Evolutionary conservation across 1,140 invertebrate species (phyloP), one percentile per base, ranked within the genome.

Genomic region (Saccostrea cuccullata): DNA sequence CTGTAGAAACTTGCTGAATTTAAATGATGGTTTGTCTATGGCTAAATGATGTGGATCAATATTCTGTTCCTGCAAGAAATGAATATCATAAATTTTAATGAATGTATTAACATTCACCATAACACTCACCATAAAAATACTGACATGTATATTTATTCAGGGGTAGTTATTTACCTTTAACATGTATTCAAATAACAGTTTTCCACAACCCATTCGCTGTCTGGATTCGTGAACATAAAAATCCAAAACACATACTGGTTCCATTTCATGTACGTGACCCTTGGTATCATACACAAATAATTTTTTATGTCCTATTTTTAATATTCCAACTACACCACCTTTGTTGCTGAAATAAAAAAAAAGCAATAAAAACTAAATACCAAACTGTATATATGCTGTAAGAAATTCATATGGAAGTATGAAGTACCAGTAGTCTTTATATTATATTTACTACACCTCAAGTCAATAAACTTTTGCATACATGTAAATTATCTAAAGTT

Each of bases 21-120:
- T 98, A 55, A 97, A 96, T 0, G 98, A 98, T 0, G 98, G 98
- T 85, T 97, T 96, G 94, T 99, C 98, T 89, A 99, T 97, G 0
- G 98, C 98, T 87, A 98, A 95, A 94, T 98, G 96, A 0, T 96
- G 94, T 0, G 97, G 96, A 40, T 94, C 94, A 23, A 97, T 95
- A 89, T 97, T 96, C 94, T 97, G 96, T 88, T 97, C 96, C 97
- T 97, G 93, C n/a, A 90, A 87, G 12, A 56, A 86, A 83, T 47
- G 47, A 47, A 47, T 47, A 8, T 47, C 47, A 47, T 47, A 47
- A 0, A 47, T 47, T 47, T 47, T 8, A 47, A 47, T 47, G 47
- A 47, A 47, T 47, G 47, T 9, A 47, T 47, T 47, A 9, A 8
- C 47, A 47, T n/a, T n/a, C n/a, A n/a, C n/a, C n/a, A n/a, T n/a